These are phyloP conservation scores for Hippocampus abdominalis DNA, from an alignment of 2,113 vertebrate genomes.

Conservation along the genomic window DNA sequence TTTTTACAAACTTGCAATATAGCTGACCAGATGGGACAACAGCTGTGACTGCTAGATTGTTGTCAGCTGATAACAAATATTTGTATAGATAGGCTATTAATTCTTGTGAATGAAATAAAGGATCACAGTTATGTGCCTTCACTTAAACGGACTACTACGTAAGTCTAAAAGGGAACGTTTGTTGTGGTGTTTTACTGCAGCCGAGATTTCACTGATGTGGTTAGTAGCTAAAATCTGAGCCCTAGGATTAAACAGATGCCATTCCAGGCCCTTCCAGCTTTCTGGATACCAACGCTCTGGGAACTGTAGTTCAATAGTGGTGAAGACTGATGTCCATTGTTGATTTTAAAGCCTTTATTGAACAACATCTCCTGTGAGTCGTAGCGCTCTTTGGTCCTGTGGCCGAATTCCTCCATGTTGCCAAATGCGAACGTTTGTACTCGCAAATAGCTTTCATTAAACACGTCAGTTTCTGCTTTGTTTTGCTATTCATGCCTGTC, in stretches of 20 bases:
- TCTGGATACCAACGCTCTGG: slow-evolving; percentile 66
- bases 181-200: slow-evolving; percentile 54
- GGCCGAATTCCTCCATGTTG: slow-evolving; percentile 57
- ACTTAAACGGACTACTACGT: slow-evolving; percentile 1
- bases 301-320: slow-evolving; percentile 73
- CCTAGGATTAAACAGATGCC: slow-evolving; percentile 73
- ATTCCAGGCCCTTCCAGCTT: slow-evolving; percentile 72
- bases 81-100: background rate
- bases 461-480: background rate
- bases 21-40: slow-evolving; percentile 9
- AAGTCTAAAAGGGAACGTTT: slow-evolving; percentile 41
- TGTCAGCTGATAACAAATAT: slow-evolving; percentile 19
- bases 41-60: slow-evolving; percentile 6
- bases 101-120: background rate
- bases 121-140: slow-evolving; percentile 26
- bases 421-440: slow-evolving; percentile 44
- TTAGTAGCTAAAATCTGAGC: slow-evolving; percentile 71
- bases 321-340: slow-evolving; percentile 64
- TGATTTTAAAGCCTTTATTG: slow-evolving; percentile 49
- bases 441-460: slow-evolving; percentile 22
- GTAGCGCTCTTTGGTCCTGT: slow-evolving; percentile 43
- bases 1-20: slow-evolving; percentile 3
- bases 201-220: slow-evolving; percentile 55
- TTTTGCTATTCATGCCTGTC: background rate
- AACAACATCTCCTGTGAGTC: slow-evolving; percentile 62